A percentile compares a stretch with the other conserved stretches of the same genome.
These are phyloP conservation scores for Dicrurus megarhynchus DNA, from an alignment of 2,113 vertebrate species.

Conservation along the genomic window DNA sequence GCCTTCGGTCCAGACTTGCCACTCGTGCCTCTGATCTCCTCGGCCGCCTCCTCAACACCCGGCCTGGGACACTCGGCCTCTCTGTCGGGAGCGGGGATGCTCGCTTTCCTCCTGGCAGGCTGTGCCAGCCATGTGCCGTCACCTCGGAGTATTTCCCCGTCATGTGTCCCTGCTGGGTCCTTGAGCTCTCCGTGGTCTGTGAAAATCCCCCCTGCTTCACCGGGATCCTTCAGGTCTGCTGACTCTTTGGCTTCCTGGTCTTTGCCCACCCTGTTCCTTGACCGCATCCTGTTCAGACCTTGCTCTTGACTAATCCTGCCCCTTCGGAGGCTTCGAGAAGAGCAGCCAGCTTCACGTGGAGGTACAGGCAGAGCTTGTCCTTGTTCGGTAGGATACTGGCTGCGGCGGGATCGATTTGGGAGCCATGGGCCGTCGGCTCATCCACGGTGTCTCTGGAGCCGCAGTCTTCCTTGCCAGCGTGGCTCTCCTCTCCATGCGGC, in stretches of 20 bases:
- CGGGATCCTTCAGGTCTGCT: neutral
- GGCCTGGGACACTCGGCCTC: neutral
- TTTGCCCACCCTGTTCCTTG: neutral
- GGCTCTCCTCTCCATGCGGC: slow-evolving; percentile 40
- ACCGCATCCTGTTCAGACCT: neutral
- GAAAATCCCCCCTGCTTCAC: neutral
- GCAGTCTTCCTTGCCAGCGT: slow-evolving; percentile 11
- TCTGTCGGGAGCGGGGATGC: neutral
- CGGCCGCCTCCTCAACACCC: neutral
- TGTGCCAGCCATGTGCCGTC: neutral
- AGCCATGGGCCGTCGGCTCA: slow-evolving; percentile 35
- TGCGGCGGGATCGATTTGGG: accelerated
- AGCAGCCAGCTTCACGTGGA: neutral
- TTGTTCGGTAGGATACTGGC: neutral
- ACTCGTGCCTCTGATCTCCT: neutral
- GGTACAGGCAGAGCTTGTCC: neutral
- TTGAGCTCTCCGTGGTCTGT: neutral
- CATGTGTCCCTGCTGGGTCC: neutral
- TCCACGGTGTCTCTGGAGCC: slow-evolving; percentile 42
- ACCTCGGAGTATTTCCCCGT: neutral
- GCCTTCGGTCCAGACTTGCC: neutral
- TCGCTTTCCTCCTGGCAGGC: neutral
- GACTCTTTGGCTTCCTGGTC: neutral
- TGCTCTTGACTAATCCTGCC: neutral
- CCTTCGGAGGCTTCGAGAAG: neutral